Evolutionary conservation across 2,888 invertebrate species (phyloP), one percentile per base, ranked within the genome.

Genomic region (Drosophila setosimentum): DNA sequence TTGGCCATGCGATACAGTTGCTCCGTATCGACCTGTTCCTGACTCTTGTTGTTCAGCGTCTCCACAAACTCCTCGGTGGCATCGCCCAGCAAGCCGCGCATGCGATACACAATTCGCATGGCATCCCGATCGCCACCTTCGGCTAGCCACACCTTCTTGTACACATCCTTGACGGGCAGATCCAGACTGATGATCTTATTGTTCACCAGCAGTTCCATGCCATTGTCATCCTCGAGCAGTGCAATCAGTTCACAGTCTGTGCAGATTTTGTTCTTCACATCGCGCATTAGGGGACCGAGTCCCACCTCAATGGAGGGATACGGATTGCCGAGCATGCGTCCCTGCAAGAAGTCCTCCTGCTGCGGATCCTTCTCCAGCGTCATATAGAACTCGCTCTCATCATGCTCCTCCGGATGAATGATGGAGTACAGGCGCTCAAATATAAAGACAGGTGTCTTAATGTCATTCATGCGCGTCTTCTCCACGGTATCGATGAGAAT

Each of bases 11-110:
- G 96, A 92, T 98, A 99, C 0, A 98, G 96, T 91, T 98, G 97
- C 91, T 99, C 99, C 87, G 98, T 98, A 92, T 99, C 98, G 2
- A 98, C 97, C 5, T 95, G 95, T 87, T 96, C 98, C 94, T 95
- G 97, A 91, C 96, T 97, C 93, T 96, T 98, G 89, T 96, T 96
- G 77, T 96, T 97, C 40, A 99, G 94, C 1, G 97, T 97, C 94
- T 99, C 99, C 16, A 99, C 97, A 93, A 99, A 99, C 93, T 99
- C 99, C 92, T 99, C 99, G 0, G 99, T 99, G 0, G 99, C 99
- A 93, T 99, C 99, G 2, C 99, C 99, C 11, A 99, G 95, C 65
- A 99, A 94, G 0, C 99, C 99, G 68, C 99, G 95, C 99, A 99
- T 99, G 54, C 99, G 96, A 93, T 99, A 99, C 37, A 99, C 97